These are phyloP conservation scores for Chelonus insularis DNA, from an alignment of 1,140 invertebrate genomes.

Conservation along the genomic window DNA sequence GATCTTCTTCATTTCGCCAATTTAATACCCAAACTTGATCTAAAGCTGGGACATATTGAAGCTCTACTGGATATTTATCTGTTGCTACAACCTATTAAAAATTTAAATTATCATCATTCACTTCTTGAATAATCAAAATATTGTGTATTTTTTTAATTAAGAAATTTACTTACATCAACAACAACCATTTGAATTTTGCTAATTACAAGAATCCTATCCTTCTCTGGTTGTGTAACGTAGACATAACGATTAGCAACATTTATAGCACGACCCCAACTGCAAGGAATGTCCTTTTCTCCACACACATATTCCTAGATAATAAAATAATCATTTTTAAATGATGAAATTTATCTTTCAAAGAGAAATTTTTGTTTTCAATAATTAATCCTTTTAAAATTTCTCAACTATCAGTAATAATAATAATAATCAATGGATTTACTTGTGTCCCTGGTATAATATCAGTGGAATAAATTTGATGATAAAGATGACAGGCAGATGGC, in stretches of 20 bases:
- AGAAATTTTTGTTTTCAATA: background rate
- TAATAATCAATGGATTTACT: conserved; percentile 46
- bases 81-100: conserved; percentile 69
- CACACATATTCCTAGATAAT: conserved; percentile 69
- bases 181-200: conserved; percentile 75
- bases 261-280: conserved; percentile 75
- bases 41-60: conserved; percentile 73
- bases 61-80: conserved; percentile 73
- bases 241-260: conserved; percentile 75
- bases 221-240: conserved; percentile 74
- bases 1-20: conserved; percentile 65
- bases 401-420: background rate
- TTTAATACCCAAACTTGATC: conserved; percentile 83
- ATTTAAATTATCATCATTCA: background rate
- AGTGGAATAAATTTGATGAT: conserved; percentile 74
- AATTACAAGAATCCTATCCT: conserved; percentile 74
- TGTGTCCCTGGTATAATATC: conserved; percentile 76
- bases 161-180: conserved; percentile 63
- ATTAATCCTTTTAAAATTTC: background rate
- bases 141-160: background rate
- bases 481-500: conserved; percentile 71
- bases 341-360: conserved; percentile 1
- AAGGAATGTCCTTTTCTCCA: conserved; percentile 67
- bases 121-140: no score
- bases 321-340: conserved; percentile 3